Percentiles rank a stretch among this genome's conserved stretches.
Conservation (phyloP, 2,797 vertebrate species). For the Xyrichtys novacula region DNA sequence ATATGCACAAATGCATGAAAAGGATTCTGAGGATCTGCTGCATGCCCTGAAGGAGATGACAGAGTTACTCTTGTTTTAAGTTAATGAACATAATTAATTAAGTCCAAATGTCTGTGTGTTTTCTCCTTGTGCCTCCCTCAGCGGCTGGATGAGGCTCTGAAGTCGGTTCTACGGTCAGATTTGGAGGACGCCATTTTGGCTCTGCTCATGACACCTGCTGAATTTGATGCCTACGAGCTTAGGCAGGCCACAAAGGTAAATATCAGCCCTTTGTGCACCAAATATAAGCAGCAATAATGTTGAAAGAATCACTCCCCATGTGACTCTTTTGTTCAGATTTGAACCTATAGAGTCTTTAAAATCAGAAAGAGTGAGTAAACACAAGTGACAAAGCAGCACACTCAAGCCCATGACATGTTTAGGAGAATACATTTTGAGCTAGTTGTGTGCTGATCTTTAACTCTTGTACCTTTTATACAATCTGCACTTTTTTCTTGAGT, state of each 20-base stretch:
- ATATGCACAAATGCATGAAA: no score
- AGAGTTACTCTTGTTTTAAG: neutral
- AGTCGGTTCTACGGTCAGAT: slow-evolving; percentile 83
- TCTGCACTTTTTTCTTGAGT: no score
- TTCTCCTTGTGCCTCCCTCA: slow-evolving; percentile 59
- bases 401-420: neutral
- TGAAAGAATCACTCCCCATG: neutral
- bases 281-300: neutral
- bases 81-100: no score
- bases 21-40: no score
- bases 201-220: slow-evolving; percentile 89
- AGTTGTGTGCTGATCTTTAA: no score
- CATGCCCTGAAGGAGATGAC: no score
- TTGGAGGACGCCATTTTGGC: slow-evolving; percentile 87
- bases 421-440: neutral
- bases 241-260: slow-evolving; percentile 89
- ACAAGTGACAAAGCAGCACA: neutral
- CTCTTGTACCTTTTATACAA: no score
- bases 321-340: no score
- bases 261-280: neutral
- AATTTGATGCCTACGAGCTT: slow-evolving; percentile 89
- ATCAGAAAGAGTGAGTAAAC: neutral
- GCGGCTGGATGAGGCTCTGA: slow-evolving; percentile 85
- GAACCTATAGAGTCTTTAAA: neutral
- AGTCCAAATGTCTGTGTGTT: neutral